Base-by-base conservation (phyloP, 35 echinoderm and acorn worm genomes). In the Patiria miniata region DNA sequence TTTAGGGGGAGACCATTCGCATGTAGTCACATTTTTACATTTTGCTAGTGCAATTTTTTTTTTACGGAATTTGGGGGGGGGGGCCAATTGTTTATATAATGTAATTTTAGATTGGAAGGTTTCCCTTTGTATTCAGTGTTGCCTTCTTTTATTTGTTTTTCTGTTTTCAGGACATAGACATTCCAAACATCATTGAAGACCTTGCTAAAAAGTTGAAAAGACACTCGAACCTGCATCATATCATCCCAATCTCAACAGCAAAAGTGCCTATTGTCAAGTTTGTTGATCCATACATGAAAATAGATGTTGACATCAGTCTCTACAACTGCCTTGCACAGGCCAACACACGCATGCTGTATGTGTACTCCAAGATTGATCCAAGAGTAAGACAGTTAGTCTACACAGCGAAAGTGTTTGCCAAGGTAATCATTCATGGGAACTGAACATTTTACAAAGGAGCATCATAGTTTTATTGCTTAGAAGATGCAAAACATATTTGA, bases 191-290 rank as follows among this genome's bases (percentile, higher is more conserved):
- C 50, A 84, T 98, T 29, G 92, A 98, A 79, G 50, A 81, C 44
- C 87, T 98, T 21, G 95, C 91, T 26, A 37, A 30, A 0, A 88
- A 79, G 28, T 29, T 97, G 51, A 93, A 79, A 85, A 97, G 83
- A 19, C 77, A 97, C 79, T 79, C 29, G 30, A 81, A 36, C 5
- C 73, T 97, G 30, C 90, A 90, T 52, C 80, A 81, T 37, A 82
- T 97, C 17, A 83, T 92, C 61, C 87, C 95, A 0, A 97, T 97
- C 42, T 85, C 95, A 10, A 97, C 95, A 21, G 95, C 95, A 40
- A 97, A 98, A 80, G 95, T 98, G 2, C 95, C 95, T 51, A 98
- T 98, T 18, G 89, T 98, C 84, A 98, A 98, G 80, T 98, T 98
- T 53, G 51, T 91, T 26, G 89, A 94, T 44, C 51, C 89, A 6